Conservation (phyloP, 2,888 invertebrate species). For the Pediacus dermestoides region DNA sequence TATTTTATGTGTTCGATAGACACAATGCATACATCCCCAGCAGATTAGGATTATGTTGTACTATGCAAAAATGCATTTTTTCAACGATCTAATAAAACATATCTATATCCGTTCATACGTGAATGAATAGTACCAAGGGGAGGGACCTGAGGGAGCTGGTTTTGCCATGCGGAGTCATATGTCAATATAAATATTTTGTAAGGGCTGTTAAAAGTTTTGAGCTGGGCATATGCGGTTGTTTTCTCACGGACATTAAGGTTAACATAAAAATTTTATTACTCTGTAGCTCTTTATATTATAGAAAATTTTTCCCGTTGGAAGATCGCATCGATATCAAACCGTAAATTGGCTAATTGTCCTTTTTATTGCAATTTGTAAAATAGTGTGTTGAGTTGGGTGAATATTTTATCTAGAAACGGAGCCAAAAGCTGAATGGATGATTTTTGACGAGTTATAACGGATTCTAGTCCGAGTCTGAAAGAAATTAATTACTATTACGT, state of each 20-base stretch:
- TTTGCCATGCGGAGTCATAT: slow-evolving; percentile 43
- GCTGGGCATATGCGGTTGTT: slow-evolving; percentile 41
- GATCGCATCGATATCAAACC: slow-evolving; percentile 3
- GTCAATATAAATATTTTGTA: slow-evolving; percentile 49
- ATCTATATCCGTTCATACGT: slow-evolving; percentile 31
- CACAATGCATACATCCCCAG: slow-evolving; percentile 22
- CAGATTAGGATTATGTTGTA: slow-evolving; percentile 27
- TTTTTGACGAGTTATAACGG: too few species aligned
- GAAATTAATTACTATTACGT: slow-evolving; percentile 3
- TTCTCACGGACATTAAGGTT: slow-evolving; percentile 48
- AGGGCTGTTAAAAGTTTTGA: slow-evolving; percentile 43
- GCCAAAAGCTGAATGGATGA: too few species aligned
- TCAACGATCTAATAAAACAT: slow-evolving; percentile 29
- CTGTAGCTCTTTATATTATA: slow-evolving; percentile 2
- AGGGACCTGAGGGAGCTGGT: slow-evolving; percentile 19
- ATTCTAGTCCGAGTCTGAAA: too few species aligned
- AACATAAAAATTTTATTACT: slow-evolving; percentile 11
- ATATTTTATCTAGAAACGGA: too few species aligned
- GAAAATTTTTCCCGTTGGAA: background rate
- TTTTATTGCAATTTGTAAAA: slow-evolving; percentile 1
- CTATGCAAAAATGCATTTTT: slow-evolving; percentile 30
- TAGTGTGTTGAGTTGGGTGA: too few species aligned
- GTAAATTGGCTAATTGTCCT: slow-evolving; percentile 1
- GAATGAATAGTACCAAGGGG: slow-evolving; percentile 28
- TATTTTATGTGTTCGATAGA: slow-evolving; percentile 24